Evolutionary conservation across 2,113 vertebrate species (phyloP).

Genomic region (Oncorhynchus tshawytscha): DNA sequence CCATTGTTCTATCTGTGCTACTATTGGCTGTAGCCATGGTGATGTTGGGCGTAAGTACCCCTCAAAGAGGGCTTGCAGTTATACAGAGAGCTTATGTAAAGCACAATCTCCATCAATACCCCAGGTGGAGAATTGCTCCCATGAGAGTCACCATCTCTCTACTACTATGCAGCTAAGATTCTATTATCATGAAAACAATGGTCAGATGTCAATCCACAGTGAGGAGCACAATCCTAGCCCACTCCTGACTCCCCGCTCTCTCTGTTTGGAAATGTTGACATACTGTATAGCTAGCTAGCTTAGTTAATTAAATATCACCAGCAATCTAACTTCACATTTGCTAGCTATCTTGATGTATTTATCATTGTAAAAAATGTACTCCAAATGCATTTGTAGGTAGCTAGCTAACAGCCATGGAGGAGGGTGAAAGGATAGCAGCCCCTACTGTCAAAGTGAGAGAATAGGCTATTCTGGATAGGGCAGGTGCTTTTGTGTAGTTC

Average conservation of each 20-base stretch:
- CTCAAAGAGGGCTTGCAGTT: conserved; percentile 62
- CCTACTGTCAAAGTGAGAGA: too few relatives aligned
- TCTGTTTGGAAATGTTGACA: neutral
- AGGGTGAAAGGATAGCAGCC: too few relatives aligned
- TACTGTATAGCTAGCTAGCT: too few relatives aligned
- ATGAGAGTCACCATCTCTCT: neutral
- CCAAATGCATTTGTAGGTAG: too few relatives aligned
- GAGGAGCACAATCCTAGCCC: neutral
- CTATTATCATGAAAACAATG: conserved; percentile 28
- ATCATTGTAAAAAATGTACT: too few relatives aligned
- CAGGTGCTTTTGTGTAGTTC: too few relatives aligned
- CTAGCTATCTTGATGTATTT: too few relatives aligned
- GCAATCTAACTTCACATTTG: too few relatives aligned
- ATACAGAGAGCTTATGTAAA: conserved; percentile 68
- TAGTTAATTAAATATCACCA: too few relatives aligned
- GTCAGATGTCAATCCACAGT: neutral
- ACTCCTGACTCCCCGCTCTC: conserved; percentile 2
- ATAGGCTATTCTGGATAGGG: too few relatives aligned
- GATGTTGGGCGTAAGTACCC: conserved; percentile 63
- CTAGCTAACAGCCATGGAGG: too few relatives aligned
- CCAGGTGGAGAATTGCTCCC: conserved; percentile 25
- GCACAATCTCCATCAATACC: conserved; percentile 38
- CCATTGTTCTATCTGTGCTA: neutral
- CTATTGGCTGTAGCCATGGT: conserved; percentile 70
- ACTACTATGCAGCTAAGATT: conserved; percentile 4